Percentiles rank a stretch among this genome's conserved stretches.
phyloP scores from a whole-genome alignment of 2,888 invertebrate genomes.

The Amiota communis region DNA sequence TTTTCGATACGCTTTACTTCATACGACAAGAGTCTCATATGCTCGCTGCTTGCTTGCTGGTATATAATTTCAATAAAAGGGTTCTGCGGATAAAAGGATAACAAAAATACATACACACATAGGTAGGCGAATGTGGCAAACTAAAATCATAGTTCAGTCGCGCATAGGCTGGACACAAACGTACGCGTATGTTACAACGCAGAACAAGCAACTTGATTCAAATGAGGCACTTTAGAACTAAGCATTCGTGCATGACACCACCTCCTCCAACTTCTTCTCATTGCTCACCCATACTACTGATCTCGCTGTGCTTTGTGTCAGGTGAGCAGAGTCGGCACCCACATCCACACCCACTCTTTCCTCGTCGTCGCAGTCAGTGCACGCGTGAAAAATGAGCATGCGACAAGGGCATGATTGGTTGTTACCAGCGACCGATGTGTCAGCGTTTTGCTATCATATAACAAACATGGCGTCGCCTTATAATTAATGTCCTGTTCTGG shows the following conservation, averaged over 20 bases:
- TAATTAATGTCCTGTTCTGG: constrained; percentile 28
- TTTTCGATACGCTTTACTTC: constrained; percentile 8
- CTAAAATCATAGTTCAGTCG: no score
- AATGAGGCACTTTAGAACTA: background rate
- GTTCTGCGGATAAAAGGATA: background rate
- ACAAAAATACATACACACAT: background rate
- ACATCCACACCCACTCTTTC: background rate
- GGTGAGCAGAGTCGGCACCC: background rate
- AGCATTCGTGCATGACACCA: background rate
- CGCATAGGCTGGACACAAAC: no score
- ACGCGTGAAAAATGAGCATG: constrained; percentile 29
- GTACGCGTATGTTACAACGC: no score
- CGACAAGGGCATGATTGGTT: constrained; percentile 28
- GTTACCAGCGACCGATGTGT: constrained; percentile 28
- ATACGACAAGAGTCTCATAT: background rate
- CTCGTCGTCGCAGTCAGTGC: background rate
- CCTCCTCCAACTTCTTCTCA: no score
- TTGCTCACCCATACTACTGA: no score
- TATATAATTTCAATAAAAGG: background rate
- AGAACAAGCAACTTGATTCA: background rate
- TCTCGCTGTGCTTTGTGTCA: background rate
- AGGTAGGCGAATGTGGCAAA: background rate
- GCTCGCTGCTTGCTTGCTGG: background rate
- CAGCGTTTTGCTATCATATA: constrained; percentile 31
- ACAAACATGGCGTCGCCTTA: constrained; percentile 22